Conservation (phyloP, 2,888 invertebrate species). For the Parapristionchus giblindavisi region DNA sequence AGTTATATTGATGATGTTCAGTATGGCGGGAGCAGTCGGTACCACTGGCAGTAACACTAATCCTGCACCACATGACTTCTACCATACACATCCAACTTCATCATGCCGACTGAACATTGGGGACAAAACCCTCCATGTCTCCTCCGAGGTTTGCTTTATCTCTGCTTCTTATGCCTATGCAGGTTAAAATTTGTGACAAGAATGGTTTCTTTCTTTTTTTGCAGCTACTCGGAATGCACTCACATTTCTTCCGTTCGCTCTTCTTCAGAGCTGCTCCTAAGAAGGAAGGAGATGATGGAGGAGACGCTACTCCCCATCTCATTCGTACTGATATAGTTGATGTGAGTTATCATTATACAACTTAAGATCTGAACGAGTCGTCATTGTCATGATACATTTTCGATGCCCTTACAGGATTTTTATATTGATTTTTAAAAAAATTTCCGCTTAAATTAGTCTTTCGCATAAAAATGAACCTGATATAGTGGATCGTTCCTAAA, state of each 20-base stretch:
- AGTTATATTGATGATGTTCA: neutral
- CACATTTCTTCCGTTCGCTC: slow-evolving; percentile 32
- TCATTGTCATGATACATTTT: no score
- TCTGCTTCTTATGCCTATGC: no score
- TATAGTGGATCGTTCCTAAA: no score
- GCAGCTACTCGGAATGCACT: slow-evolving; percentile 31
- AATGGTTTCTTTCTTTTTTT: neutral
- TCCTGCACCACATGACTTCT: slow-evolving; percentile 26
- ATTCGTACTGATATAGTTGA: slow-evolving; percentile 22
- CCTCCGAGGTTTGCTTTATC: slow-evolving; percentile 37
- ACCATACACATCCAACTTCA: slow-evolving; percentile 16
- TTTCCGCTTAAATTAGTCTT: no score
- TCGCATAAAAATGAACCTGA: no score
- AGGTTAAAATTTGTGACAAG: no score
- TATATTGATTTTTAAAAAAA: no score
- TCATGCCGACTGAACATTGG: slow-evolving; percentile 24
- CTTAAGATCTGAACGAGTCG: no score
- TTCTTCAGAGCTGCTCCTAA: slow-evolving; percentile 16
- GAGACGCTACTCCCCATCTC: slow-evolving; percentile 28
- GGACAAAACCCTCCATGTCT: slow-evolving; percentile 32
- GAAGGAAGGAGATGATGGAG: slow-evolving; percentile 1
- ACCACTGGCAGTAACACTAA: neutral
- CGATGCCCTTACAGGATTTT: no score
- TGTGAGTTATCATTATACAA: no score
- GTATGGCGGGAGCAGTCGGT: neutral